Evolutionary conservation across 1,140 invertebrate genomes (phyloP), one percentile per base, ranked within the genome.

Genomic region (Solenopsis invicta): DNA sequence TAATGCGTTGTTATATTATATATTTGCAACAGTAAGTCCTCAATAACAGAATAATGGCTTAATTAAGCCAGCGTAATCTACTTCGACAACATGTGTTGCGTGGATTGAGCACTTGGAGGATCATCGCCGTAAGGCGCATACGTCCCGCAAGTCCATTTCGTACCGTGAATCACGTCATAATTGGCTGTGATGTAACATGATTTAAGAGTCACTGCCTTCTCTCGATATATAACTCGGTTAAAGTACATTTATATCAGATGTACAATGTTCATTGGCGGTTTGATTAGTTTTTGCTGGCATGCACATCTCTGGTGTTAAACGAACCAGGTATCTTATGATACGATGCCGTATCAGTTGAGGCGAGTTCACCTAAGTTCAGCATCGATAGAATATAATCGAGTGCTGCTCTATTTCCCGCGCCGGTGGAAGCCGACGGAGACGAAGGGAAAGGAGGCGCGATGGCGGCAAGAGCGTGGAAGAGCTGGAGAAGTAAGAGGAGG

Each of bases 321-420:
- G 72, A 75, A 74, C 85, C 74, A 54, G 84, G 81, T 71, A 74
- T 84, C 76, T 86, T 62, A 62, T 88, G 87, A 92, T 88, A 78
- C 89, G 59, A 87, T 69, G 59, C 67, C 59, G 59, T 80, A 66
- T 66, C 82, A 69, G 84, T 82, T 62, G 29, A 59, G 21, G 24
- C 48, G 50, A 78, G 88, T 91, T 93, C 89, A 90, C 64, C 82
- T 52, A 72, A 45, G 72, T 84, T 71, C 88, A 85, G 85, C 75
- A 69, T 81, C 91, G 86, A 84, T 82, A 86, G 77, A 92, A 92
- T 90, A 93, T 92, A 93, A 92, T 92, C 92, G 90, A 94, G 80
- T 89, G 85, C 89, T 93, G 93, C 93, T 93, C 93, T 84, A 94
- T 94, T 94, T 94, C 92, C 92, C 93, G 72, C 87, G 75, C 62